phyloP scores from a whole-genome alignment of 2,888 invertebrate genomes.

The Drosophila anomalata region DNA sequence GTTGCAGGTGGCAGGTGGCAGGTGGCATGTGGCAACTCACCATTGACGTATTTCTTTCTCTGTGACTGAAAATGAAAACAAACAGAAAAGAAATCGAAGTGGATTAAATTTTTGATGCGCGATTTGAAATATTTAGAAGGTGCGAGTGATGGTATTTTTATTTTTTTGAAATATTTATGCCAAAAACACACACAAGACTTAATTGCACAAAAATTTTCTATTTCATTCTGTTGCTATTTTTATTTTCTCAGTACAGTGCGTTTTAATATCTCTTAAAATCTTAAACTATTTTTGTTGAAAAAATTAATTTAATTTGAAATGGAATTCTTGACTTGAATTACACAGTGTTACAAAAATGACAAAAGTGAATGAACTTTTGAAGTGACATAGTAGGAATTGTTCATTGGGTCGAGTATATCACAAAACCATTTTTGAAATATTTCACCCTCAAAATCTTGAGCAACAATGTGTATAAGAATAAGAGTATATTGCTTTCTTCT shows the following conservation, averaged over 20 bases:
- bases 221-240: background rate
- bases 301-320: background rate
- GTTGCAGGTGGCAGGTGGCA: background rate
- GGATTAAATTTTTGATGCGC: constrained; percentile 36
- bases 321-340: constrained; percentile 9
- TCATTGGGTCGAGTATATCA: no score
- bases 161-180: background rate
- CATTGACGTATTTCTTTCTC: constrained; percentile 82
- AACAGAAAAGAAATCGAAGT: constrained; percentile 22
- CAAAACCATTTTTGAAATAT: no score
- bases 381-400: no score
- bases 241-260: constrained; percentile 19
- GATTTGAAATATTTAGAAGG: constrained; percentile 41
- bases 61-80: constrained; percentile 73
- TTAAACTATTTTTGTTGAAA: no score
- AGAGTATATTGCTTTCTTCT: no score
- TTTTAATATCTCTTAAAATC: background rate
- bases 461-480: no score
- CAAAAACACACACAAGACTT: background rate
- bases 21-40: constrained; percentile 61
- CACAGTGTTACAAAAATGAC: no score
- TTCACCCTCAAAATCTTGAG: no score
- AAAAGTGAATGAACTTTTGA: no score
- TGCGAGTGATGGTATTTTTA: constrained; percentile 5
- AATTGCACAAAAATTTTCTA: background rate